phyloP scores from a whole-genome alignment of 2,113 vertebrate species.

The Isurus oxyrinchus region DNA sequence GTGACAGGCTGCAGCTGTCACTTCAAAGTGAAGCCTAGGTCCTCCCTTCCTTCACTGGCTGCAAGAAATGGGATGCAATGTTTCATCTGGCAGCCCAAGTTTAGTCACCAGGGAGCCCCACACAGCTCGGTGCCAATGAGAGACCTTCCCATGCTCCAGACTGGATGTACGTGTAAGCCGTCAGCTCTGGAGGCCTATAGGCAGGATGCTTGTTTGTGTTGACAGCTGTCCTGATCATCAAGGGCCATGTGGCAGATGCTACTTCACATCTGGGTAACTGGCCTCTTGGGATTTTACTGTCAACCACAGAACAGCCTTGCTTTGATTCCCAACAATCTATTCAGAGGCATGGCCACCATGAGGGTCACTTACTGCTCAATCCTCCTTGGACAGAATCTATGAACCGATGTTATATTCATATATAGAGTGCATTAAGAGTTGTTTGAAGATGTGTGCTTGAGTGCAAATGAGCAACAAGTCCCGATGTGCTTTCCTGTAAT shows the following conservation, averaged over 20 bases:
- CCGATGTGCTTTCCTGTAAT: neutral
- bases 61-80: neutral
- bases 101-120: neutral
- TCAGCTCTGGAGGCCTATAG: conserved; percentile 46
- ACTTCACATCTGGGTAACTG: neutral
- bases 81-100: neutral
- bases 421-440: neutral
- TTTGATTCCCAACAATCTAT: neutral
- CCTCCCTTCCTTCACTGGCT: neutral
- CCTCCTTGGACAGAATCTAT: neutral
- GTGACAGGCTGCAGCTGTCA: neutral
- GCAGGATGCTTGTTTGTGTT: conserved; percentile 40
- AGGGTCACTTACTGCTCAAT: neutral
- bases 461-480: neutral
- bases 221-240: conserved; percentile 42
- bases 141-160: conserved; percentile 58
- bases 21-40: neutral
- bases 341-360: neutral
- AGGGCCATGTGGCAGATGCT: neutral
- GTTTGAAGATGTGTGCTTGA: neutral
- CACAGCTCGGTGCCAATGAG: neutral
- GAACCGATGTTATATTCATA: neutral
- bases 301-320: neutral
- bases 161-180: conserved; percentile 52
- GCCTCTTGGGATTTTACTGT: neutral